Percentiles rank a stretch among this genome's conserved stretches.
phyloP scores from a whole-genome alignment of 2,888 invertebrate genomes.

The Coecobrya sp. region DNA sequence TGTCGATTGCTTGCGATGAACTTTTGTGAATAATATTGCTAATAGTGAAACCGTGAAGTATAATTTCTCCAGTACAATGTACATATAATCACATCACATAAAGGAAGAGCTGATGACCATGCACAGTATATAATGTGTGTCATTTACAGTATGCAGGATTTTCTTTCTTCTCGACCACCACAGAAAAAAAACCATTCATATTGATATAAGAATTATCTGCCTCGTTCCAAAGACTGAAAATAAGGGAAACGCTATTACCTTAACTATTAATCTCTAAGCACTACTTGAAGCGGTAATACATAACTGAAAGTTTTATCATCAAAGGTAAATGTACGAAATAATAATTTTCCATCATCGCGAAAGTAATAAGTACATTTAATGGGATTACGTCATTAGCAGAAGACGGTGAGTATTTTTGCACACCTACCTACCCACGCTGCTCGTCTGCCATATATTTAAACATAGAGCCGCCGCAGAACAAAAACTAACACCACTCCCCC shows the following conservation, averaged over 20 bases:
- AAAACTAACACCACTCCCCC: not conserved
- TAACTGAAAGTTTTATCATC: not conserved
- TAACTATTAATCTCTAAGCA: not conserved
- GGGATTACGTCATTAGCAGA: constrained; percentile 18
- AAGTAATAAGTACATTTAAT: constrained; percentile 6
- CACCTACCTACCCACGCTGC: too few relatives aligned
- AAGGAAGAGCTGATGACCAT: not conserved
- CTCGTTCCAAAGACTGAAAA: not conserved
- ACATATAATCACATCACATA: too few relatives aligned
- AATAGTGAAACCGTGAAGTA: too few relatives aligned
- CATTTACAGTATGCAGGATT: not conserved
- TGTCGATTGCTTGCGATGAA: not conserved
- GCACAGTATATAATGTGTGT: not conserved
- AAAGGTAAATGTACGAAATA: not conserved
- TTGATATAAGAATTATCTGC: not conserved
- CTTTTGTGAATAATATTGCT: too few relatives aligned
- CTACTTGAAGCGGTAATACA: not conserved
- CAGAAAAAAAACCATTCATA: not conserved
- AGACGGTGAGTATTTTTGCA: not conserved
- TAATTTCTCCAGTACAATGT: too few relatives aligned
- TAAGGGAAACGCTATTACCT: not conserved
- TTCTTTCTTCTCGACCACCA: not conserved
- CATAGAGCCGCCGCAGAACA: too few relatives aligned
- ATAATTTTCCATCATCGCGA: not conserved
- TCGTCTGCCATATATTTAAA: too few relatives aligned